Evolutionary conservation across 1,140 invertebrate species (phyloP), one percentile per base, ranked within the genome.

Genomic region (Carcinoscorpius rotundicauda): DNA sequence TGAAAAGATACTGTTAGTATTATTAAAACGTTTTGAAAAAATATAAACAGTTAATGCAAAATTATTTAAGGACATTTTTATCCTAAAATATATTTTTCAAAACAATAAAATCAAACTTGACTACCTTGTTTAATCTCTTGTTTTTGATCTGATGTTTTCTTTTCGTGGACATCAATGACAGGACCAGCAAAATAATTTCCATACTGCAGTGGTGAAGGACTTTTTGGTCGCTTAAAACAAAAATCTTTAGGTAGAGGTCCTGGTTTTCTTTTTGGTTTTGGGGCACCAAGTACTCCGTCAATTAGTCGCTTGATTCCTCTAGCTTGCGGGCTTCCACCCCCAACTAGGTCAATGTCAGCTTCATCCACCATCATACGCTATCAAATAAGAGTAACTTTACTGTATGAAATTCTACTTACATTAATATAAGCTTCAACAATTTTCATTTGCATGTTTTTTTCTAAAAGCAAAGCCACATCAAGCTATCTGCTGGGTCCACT

Each of bases 351-450:
- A 29, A 29, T 29, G 76, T 92, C 89, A 4, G 89, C 88, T 77
- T 92, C 89, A 73, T 92, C 89, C 6, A 92, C 84, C 82, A 86
- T 89, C 82, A 91, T 89, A 65, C 88, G 81, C 81, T 81, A 73
- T 64, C 63, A 66, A 57, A 60, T 60, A 57, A 29, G 9, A 49
- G 8, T 29, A 69, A 65, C 64, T 29, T 64, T 76, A 57, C n/a
- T 6, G 29, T 29, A 29, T 29, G 29, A 29, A 29, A 29, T 29
- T 29, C 29, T 29, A 29, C 29, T 29, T 29, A 29, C 29, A 29
- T 29, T 29, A 29, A 29, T 29, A 29, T 29, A 29, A 29, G 29
- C 29, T 29, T 29, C 29, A 29, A 29, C 29, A 29, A 29, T 29
- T 29, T 29, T 29, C 29, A 29, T 29, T 29, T 29, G 29, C 29